Base-by-base conservation (phyloP, 1,140 invertebrate genomes). In the Papilio xuthus region DNA sequence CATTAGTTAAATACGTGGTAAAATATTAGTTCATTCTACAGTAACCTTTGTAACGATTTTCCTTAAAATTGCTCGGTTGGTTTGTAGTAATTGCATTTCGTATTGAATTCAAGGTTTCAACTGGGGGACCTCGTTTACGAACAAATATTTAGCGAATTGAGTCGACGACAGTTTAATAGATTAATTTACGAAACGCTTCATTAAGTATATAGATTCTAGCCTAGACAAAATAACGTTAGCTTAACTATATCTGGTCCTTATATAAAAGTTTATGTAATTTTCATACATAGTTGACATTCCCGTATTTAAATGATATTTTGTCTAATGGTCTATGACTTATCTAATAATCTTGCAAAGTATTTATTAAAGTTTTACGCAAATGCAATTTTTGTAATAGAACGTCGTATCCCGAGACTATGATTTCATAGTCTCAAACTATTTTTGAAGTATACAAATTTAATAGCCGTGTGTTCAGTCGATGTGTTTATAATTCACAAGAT, bases 381-480 rank as follows among this genome's bases (percentile, higher is more conserved):
- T 28, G 60, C 60, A 67, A 67, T 67, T 79, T 26, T 28, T 63
- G 42, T 73, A 47, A 63, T 23, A 44, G 56, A 72, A 60, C 10
- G 20, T 73, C 12, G 32, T 79, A 26, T 10, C 60, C 26, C 32
- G 73, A 77, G 23, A 77, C 41, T 26, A 77, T 67, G 53, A 77
- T 44, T 67, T 77, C 60, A 42, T 20, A 63, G n/a, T 47, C 23
- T 18, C 18, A 18, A n/a, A 20, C 56, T 63, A 67, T 77, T 77
- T 77, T 67, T 56, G 28, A 56, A 56, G 13, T 53, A 28, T 50
- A 75, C 47, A 41, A 69, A 42, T 77, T 41, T 63, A 77, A 42
- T 32, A 42, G 28, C 23, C 50, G 47, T 32, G 8, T 12, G 53
- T 41, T 41, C 28, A 7, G 20, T 41, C 28, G 13, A 56, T 53